These are phyloP conservation scores for Neodon shergylaensis DNA, from an alignment of 2,113 vertebrate species.

Conservation along the genomic window DNA sequence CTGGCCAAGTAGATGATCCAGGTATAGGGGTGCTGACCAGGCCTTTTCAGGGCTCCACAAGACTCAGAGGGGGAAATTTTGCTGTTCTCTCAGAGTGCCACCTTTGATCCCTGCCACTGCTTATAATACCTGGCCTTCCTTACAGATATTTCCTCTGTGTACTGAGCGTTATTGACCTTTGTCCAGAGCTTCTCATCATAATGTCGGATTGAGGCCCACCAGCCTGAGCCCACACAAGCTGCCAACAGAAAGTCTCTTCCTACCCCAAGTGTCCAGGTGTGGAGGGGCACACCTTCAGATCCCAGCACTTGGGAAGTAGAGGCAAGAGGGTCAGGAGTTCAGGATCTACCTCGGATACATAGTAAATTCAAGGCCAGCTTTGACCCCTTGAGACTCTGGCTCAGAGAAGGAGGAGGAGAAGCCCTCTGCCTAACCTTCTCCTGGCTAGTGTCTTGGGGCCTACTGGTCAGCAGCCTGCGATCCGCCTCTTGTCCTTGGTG, in stretches of 20 bases:
- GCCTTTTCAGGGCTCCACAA: neutral
- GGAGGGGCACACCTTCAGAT: neutral
- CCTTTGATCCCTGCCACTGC: constrained; percentile 5
- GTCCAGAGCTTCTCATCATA: neutral
- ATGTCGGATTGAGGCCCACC: neutral
- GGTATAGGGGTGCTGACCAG: neutral
- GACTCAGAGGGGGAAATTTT: neutral
- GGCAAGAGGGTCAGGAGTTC: neutral
- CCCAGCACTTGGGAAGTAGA: neutral
- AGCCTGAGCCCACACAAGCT: neutral
- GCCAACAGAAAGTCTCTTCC: neutral
- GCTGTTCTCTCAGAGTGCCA: neutral
- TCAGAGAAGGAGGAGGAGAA: neutral
- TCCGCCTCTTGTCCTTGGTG: neutral
- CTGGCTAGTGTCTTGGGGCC: neutral
- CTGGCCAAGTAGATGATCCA: neutral
- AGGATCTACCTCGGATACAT: no score
- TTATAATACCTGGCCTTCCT: constrained; percentile 29
- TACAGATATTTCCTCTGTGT: constrained; percentile 1
- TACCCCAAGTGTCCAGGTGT: neutral
- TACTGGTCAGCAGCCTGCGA: neutral
- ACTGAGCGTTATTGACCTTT: constrained; percentile 22
- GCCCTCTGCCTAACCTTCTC: neutral
- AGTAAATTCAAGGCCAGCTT: neutral
- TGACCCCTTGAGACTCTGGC: neutral